Evolutionary conservation across 2,113 vertebrate species (phyloP).

Genomic region (Carassius carassius): DNA sequence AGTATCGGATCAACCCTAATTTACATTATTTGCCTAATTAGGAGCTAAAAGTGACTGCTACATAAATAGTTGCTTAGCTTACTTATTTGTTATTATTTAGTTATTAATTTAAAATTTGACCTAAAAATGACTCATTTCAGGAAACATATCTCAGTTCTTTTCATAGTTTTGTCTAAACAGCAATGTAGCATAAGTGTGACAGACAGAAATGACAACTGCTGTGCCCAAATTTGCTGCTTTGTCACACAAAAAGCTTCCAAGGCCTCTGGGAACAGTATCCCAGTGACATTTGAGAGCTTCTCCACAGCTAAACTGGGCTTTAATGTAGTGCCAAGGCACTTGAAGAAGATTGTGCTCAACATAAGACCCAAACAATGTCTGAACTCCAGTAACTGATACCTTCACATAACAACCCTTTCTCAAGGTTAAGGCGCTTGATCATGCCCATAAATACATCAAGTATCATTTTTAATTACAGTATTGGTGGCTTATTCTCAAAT

Average conservation of each 20-base stretch:
- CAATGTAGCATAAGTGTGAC: too few species aligned
- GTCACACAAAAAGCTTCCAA: constrained; percentile 70
- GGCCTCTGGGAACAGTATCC: constrained; percentile 63
- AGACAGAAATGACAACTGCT: background rate
- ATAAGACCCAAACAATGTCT: constrained; percentile 69
- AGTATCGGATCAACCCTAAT: too few species aligned
- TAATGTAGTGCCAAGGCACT: constrained; percentile 67
- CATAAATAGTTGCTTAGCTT: too few species aligned
- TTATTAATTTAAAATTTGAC: too few species aligned
- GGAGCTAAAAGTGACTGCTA: too few species aligned
- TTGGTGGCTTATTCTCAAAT: constrained; percentile 18
- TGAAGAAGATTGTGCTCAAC: constrained; percentile 66
- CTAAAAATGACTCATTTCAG: too few species aligned
- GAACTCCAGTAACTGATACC: constrained; percentile 63
- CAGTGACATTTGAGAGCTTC: constrained; percentile 73
- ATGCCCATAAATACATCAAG: constrained; percentile 34
- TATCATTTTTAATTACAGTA: constrained; percentile 5
- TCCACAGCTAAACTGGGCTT: constrained; percentile 69
- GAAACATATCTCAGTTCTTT: too few species aligned
- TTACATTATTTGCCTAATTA: too few species aligned
- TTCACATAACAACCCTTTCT: constrained; percentile 55
- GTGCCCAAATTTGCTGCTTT: constrained; percentile 63
- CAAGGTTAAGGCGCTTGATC: constrained; percentile 51
- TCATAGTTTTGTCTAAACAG: background rate
- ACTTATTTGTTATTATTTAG: too few species aligned